Evolutionary conservation across 2,888 invertebrate species (phyloP).

Genomic region (Aphodius granarius): DNA sequence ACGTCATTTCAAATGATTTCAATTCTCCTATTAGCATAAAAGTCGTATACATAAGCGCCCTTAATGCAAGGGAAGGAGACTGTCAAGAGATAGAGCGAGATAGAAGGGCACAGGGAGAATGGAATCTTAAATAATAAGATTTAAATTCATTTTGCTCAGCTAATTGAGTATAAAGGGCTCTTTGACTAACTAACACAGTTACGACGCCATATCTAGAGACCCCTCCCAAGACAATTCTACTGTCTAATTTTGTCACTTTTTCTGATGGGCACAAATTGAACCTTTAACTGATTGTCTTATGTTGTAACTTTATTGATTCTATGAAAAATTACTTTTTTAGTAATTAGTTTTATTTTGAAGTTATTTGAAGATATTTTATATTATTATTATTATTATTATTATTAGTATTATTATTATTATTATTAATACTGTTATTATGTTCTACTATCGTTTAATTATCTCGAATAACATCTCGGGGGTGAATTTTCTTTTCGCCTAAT

Average conservation of each 20-base stretch:
- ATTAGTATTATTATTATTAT: background rate
- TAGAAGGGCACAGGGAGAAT: conserved; percentile 18
- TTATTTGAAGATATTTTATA: too few relatives aligned
- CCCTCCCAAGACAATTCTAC: conserved; percentile 20
- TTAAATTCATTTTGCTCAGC: conserved; percentile 32
- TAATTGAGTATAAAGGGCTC: conserved; percentile 34
- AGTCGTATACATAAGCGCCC: conserved; percentile 2
- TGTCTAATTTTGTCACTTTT: conserved; percentile 21
- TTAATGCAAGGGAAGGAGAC: background rate
- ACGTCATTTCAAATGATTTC: conserved; percentile 1
- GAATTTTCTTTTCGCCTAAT: background rate
- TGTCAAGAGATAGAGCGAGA: background rate
- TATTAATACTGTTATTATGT: background rate
- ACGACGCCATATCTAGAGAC: conserved; percentile 22
- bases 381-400: too few relatives aligned
- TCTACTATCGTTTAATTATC: background rate
- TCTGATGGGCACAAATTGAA: background rate
- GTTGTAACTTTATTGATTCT: too few relatives aligned
- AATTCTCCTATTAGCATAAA: conserved; percentile 3
- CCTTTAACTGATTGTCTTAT: too few relatives aligned
- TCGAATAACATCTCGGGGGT: background rate
- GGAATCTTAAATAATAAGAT: conserved; percentile 33
- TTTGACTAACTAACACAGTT: conserved; percentile 29
- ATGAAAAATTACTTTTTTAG: too few relatives aligned
- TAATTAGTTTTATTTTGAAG: too few relatives aligned